Conservation (phyloP, 2,797 vertebrate species). For the Poecile montanus region DNA sequence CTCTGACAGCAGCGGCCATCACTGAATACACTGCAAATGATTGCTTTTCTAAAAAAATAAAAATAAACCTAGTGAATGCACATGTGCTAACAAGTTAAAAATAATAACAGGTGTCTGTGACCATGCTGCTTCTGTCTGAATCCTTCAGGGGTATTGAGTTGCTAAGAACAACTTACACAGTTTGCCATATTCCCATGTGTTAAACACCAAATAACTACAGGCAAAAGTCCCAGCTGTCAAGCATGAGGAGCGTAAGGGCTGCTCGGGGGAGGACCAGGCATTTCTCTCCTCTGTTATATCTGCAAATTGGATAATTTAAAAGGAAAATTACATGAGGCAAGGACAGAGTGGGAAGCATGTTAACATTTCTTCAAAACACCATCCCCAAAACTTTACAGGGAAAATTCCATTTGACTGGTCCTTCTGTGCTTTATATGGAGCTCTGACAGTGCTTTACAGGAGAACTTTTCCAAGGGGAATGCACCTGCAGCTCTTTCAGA, state of each 20-base stretch:
- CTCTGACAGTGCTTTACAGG: neutral
- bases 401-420: neutral
- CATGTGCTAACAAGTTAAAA: slow-evolving; percentile 58
- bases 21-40: neutral
- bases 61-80: slow-evolving; percentile 8
- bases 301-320: neutral
- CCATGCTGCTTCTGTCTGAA: slow-evolving; percentile 30
- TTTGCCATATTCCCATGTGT: neutral
- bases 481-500: neutral
- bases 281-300: neutral
- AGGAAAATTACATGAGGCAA: slow-evolving; percentile 16
- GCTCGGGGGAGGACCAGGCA: neutral
- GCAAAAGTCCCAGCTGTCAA: slow-evolving; percentile 37
- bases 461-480: neutral
- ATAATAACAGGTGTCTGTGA: slow-evolving; percentile 51
- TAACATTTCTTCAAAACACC: neutral
- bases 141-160: slow-evolving; percentile 1
- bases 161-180: neutral
- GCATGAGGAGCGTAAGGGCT: neutral
- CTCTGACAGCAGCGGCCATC: neutral
- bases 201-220: slow-evolving; percentile 5
- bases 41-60: slow-evolving; percentile 20
- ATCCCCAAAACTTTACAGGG: neutral
- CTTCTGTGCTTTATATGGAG: neutral
- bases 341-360: slow-evolving; percentile 17